phyloP scores from a whole-genome alignment of 2,888 invertebrate species.

The Lasioglossum malachurum region DNA sequence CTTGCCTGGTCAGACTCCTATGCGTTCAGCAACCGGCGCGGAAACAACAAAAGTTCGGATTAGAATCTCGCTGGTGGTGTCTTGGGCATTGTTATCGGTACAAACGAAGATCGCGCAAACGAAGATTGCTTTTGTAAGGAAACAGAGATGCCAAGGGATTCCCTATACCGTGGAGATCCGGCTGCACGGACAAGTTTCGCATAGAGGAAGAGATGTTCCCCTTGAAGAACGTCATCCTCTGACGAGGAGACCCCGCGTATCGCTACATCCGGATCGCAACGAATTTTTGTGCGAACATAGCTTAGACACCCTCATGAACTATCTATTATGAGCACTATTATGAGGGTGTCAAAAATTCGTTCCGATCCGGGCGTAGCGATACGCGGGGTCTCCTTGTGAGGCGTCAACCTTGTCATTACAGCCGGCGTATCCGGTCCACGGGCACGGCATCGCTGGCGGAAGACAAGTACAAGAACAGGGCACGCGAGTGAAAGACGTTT shows the following conservation, averaged over 20 bases:
- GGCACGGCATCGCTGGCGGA: neutral
- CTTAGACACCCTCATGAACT: too few species aligned
- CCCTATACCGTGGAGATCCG: neutral
- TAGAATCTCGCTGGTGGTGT: constrained; percentile 69
- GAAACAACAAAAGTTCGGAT: constrained; percentile 77
- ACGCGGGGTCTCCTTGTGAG: too few species aligned
- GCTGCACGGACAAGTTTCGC: neutral
- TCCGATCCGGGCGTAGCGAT: too few species aligned
- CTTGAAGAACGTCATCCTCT: neutral
- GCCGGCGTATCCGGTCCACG: neutral
- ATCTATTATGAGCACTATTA: too few species aligned
- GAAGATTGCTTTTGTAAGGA: neutral
- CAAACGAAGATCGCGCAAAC: constrained; percentile 14
- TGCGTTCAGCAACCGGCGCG: constrained; percentile 79
- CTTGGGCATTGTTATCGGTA: constrained; percentile 44
- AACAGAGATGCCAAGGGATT: neutral
- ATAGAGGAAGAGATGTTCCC: neutral
- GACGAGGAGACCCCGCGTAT: too few species aligned
- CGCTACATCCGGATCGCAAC: too few species aligned
- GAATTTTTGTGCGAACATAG: too few species aligned
- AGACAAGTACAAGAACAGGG: neutral
- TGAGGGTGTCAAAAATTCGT: too few species aligned
- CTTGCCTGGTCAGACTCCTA: constrained; percentile 92
- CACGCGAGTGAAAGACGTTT: neutral
- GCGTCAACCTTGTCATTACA: neutral